Conservation (phyloP, 2,888 invertebrate genomes). For the Rhodophaea formosa region DNA sequence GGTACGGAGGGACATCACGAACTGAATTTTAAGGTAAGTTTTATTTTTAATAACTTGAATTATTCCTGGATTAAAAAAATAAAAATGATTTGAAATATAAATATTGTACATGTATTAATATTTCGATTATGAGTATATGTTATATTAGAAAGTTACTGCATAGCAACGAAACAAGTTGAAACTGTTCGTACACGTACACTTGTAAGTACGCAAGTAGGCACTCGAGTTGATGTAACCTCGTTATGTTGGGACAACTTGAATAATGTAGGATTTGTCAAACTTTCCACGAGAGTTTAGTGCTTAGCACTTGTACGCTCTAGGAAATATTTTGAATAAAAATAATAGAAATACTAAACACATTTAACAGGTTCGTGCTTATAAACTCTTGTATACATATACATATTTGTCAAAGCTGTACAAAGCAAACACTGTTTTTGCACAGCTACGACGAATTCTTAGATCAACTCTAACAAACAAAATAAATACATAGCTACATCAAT, state of each 20-base stretch:
- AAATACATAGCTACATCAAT: slow-evolving; percentile 8
- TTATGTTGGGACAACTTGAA: slow-evolving; percentile 61
- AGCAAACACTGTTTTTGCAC: background rate
- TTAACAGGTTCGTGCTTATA: background rate
- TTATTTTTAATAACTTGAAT: slow-evolving; percentile 19
- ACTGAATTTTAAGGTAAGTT: slow-evolving; percentile 66
- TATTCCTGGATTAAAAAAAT: background rate
- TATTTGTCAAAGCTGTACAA: background rate
- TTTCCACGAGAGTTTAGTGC: slow-evolving; percentile 32
- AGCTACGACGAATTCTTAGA: slow-evolving; percentile 3
- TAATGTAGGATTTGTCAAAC: slow-evolving; percentile 52
- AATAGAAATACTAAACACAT: background rate
- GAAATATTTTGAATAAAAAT: slow-evolving; percentile 31
- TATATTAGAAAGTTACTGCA: slow-evolving; percentile 76
- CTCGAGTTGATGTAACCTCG: slow-evolving; percentile 70
- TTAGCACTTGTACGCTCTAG: slow-evolving; percentile 30
- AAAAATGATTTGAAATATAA: background rate
- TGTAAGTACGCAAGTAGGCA: slow-evolving; percentile 61
- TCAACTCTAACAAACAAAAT: slow-evolving; percentile 5
- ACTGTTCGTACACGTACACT: slow-evolving; percentile 55
- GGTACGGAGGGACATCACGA: slow-evolving; percentile 54
- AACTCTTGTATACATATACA: background rate
- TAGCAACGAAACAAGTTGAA: slow-evolving; percentile 72
- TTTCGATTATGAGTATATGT: slow-evolving; percentile 43
- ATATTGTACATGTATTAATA: slow-evolving; percentile 10